Evolutionary conservation across 2,797 vertebrate species (phyloP), one percentile per base, ranked within the genome.

Genomic region (Moxostoma hubbsi): DNA sequence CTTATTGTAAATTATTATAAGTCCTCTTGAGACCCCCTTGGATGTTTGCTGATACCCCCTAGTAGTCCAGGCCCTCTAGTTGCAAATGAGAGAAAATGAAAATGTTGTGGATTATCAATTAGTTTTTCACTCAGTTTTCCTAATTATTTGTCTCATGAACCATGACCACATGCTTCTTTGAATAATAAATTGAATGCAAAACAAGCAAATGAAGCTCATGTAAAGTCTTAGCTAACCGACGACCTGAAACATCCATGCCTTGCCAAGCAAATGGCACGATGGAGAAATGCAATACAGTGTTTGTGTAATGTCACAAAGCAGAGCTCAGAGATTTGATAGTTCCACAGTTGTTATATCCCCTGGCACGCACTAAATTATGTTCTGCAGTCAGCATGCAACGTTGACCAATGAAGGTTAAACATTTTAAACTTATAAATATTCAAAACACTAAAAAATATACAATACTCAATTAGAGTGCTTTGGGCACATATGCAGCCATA

Each of bases 71-170:
- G 24, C 24, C 24, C 24, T 24, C 24, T 24, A 2, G 24, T 24
- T 24, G 24, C 24, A 24, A 24, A 24, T 79, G 43, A 13, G 57
- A 47, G 64, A 47, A 57, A 72, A 73, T 73, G 62, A 16, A 73
- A 73, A 79, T 16, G 58, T 72, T 79, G 51, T 43, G 61, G 53
- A 43, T 69, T 45, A 79, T 73, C 61, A 79, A 66, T 65, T 43
- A 58, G 45, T 64, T 47, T 18, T 61, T 11, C n/a, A 7, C 61
- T 50, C 61, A 36, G 51, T 72, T 79, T 65, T 72, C 69, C 55
- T 73, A 79, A 73, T 82, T 79, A 12, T 73, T 77, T 73, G 11
- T 79, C 36, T 16, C 24, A 11, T 64, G 54, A 78, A 74, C 57
- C 57, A 47, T 63, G 63, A 15, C 57, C 59, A 57, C 13, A 1